Percentiles rank a stretch among this genome's conserved stretches.
phyloP scores from a whole-genome alignment of 2,113 vertebrate genomes.

The Phodopus roborovskii region DNA sequence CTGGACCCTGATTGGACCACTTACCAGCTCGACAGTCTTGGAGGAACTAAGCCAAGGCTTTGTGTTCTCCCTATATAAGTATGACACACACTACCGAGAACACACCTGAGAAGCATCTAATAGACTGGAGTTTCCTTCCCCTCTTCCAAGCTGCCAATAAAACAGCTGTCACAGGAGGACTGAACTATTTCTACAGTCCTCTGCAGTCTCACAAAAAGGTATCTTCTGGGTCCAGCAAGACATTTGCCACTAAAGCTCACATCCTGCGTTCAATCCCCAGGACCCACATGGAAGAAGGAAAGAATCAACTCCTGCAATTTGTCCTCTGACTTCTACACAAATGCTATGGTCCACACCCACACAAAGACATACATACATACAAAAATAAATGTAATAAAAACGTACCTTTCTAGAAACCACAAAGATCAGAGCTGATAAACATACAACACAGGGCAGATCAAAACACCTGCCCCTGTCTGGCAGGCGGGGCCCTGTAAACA shows the following conservation, averaged over 20 bases:
- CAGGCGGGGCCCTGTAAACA: accelerated
- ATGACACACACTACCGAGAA: neutral
- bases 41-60: neutral
- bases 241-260: neutral
- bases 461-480: neutral
- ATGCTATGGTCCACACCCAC: neutral
- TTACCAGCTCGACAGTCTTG: neutral
- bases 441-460: neutral
- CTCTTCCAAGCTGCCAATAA: conserved; percentile 29
- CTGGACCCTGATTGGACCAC: neutral
- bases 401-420: conserved; percentile 45
- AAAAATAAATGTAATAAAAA: conserved; percentile 41
- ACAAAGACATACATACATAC: neutral
- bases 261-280: neutral
- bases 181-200: neutral
- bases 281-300: neutral
- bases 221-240: neutral
- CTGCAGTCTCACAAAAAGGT: conserved; percentile 28
- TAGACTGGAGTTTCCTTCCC: conserved; percentile 17
- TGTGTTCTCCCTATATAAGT: conserved; percentile 9
- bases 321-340: neutral
- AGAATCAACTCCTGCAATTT: neutral
- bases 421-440: conserved; percentile 56
- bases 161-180: neutral
- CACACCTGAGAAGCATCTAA: neutral